Conservation (phyloP, 2,113 vertebrate species). For the Gasterosteus aculeatus region DNA sequence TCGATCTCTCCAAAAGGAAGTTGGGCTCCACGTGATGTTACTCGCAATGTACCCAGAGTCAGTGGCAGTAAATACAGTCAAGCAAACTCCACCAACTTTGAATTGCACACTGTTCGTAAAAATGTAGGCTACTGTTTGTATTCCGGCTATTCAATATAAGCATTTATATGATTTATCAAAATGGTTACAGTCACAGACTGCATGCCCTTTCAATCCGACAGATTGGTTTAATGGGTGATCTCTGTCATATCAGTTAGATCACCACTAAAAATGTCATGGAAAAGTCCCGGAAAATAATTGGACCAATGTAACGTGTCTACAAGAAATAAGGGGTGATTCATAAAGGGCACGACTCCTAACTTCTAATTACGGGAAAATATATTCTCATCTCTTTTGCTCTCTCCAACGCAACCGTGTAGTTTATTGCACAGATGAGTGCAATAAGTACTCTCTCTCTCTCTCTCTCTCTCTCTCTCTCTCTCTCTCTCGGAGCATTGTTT, state of each 20-base stretch:
- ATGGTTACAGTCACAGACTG: background rate
- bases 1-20: background rate
- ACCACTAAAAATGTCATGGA: background rate
- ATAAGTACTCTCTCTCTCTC: background rate
- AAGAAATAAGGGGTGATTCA: background rate
- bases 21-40: background rate
- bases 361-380: background rate
- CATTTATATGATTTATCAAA: background rate
- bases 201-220: background rate
- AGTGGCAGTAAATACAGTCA: background rate
- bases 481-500: slow-evolving; percentile 22
- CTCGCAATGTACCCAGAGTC: background rate
- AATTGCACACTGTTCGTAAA: background rate
- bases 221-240: background rate
- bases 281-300: background rate
- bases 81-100: background rate
- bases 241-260: background rate
- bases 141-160: background rate
- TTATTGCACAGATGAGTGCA: slow-evolving; percentile 27
- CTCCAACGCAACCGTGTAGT: background rate
- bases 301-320: background rate
- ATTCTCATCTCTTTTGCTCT: slow-evolving; percentile 4
- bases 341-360: slow-evolving; percentile 4
- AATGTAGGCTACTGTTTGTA: background rate
- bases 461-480: too few species aligned